These are phyloP conservation scores for Scarus forsteni DNA, from an alignment of 2,797 vertebrate genomes.

Conservation along the genomic window DNA sequence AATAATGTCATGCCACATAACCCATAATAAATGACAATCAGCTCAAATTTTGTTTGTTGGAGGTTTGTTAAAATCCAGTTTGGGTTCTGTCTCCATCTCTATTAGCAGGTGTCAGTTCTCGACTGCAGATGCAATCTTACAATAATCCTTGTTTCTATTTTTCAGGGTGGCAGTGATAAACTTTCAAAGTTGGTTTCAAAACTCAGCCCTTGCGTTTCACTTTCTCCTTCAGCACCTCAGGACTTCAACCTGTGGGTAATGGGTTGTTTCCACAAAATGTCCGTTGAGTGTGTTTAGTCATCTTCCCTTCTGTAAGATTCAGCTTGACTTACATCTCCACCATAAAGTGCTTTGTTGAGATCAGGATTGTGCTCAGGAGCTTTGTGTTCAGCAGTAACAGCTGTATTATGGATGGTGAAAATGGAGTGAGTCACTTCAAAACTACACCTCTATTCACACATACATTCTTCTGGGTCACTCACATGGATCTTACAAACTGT, in stretches of 20 bases:
- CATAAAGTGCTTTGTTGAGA: constrained; percentile 54
- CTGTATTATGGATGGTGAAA: constrained; percentile 11
- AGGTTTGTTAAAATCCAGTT: no score
- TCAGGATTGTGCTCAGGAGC: constrained; percentile 15
- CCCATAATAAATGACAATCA: no score
- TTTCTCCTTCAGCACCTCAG: constrained; percentile 23
- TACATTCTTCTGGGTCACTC: constrained; percentile 26
- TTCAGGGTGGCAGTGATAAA: no score
- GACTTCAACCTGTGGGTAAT: constrained; percentile 36
- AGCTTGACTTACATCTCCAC: constrained; percentile 33
- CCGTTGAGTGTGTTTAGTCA: constrained; percentile 33
- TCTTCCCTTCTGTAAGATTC: constrained; percentile 47
- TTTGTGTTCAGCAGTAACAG: constrained; percentile 39
- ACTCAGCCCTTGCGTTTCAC: not conserved
- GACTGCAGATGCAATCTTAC: no score
- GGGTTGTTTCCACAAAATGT: constrained; percentile 43
- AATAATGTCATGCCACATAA: no score
- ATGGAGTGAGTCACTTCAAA: constrained; percentile 22
- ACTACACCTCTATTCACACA: constrained; percentile 33
- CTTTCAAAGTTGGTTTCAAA: no score
- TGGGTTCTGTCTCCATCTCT: no score
- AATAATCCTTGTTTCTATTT: no score
- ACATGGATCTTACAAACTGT: constrained; percentile 2
- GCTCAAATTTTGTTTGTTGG: no score
- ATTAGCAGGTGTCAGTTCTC: no score